Evolutionary conservation across 1,140 invertebrate genomes (phyloP).

Genomic region (Drosophila tsacasi): DNA sequence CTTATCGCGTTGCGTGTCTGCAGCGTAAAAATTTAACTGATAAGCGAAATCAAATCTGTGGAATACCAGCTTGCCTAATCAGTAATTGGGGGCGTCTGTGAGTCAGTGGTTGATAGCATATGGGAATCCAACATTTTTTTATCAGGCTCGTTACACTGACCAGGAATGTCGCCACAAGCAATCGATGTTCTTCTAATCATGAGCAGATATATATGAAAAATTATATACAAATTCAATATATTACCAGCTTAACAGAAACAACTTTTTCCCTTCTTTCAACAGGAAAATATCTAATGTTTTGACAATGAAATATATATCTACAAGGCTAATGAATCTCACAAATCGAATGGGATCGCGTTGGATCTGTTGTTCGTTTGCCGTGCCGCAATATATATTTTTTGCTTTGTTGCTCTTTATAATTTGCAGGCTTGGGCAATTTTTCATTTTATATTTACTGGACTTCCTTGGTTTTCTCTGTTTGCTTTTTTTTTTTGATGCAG

Average conservation of each 20-base stretch:
- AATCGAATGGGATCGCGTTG: constrained; percentile 19
- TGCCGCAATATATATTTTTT: constrained; percentile 22
- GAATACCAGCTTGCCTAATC: constrained; percentile 37
- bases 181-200: too few relatives aligned
- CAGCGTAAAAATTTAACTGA: constrained; percentile 43
- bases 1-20: constrained; percentile 45
- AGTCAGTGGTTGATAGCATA: constrained; percentile 36
- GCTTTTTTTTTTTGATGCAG: constrained; percentile 25
- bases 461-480: constrained; percentile 18
- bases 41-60: constrained; percentile 32
- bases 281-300: constrained; percentile 46
- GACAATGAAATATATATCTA: constrained; percentile 11
- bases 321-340: constrained; percentile 33
- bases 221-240: constrained; percentile 15
- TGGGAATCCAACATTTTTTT: constrained; percentile 21
- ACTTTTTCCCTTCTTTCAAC: constrained; percentile 1
- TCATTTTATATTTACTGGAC: constrained; percentile 46
- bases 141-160: constrained; percentile 2
- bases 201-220: not conserved
- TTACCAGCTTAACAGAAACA: constrained; percentile 12
- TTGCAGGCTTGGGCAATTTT: constrained; percentile 69
- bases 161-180: not conserved
- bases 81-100: constrained; percentile 45
- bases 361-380: constrained; percentile 21
- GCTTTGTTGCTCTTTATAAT: constrained; percentile 54